phyloP scores from a whole-genome alignment of 2,888 invertebrate genomes.

The Drosophila subsilvestris region DNA sequence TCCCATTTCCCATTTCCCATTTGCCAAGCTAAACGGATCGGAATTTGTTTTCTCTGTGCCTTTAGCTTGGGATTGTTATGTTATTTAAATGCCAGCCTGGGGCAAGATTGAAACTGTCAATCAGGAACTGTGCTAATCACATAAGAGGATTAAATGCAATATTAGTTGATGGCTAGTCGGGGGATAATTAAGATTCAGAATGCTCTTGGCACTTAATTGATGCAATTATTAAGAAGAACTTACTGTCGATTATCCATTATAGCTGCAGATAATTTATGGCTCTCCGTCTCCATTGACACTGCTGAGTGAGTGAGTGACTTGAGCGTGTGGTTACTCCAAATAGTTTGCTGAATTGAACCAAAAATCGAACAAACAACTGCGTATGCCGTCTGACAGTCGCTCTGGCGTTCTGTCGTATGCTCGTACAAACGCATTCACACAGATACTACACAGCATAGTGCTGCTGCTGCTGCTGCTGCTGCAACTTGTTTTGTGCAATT shows the following conservation, averaged over 20 bases:
- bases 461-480: neutral
- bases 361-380: constrained; percentile 3
- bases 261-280: constrained; percentile 24
- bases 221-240: constrained; percentile 9
- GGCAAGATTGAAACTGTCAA: no score
- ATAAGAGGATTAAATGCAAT: neutral
- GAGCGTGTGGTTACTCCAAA: constrained; percentile 16
- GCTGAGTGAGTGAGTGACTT: constrained; percentile 8
- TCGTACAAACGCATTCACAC: constrained; percentile 14
- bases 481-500: constrained; percentile 63
- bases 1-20: constrained; percentile 19
- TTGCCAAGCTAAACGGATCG: constrained; percentile 18
- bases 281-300: constrained; percentile 20
- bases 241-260: neutral
- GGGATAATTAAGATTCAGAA: neutral
- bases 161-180: neutral
- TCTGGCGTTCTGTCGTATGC: neutral
- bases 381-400: constrained; percentile 9
- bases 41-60: no score
- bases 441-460: constrained; percentile 17
- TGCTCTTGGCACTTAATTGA: constrained; percentile 15
- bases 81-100: neutral
- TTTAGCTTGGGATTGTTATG: no score
- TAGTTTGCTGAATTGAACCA: constrained; percentile 36
- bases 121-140: neutral